Evolutionary conservation across 1,140 invertebrate genomes (phyloP).

Genomic region (Drosophila virilis): DNA sequence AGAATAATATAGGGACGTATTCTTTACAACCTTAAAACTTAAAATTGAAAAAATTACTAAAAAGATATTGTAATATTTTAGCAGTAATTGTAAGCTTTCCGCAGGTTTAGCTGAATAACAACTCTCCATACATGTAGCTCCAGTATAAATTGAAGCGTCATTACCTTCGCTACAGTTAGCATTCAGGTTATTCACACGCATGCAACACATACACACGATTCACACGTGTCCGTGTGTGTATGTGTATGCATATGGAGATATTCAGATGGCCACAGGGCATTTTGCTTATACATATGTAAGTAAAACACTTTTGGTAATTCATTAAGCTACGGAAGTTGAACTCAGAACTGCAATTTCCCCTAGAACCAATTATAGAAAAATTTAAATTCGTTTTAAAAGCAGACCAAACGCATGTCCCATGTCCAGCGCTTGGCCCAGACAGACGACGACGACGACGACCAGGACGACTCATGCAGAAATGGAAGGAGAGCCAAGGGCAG

Average conservation of each 20-base stretch:
- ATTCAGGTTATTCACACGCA: background rate
- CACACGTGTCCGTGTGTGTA: background rate
- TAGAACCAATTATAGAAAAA: slow-evolving; percentile 84
- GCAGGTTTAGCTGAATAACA: too few species aligned
- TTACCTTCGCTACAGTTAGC: slow-evolving; percentile 2
- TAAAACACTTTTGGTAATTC: slow-evolving; percentile 84
- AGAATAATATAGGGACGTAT: too few species aligned
- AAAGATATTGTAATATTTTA: too few species aligned
- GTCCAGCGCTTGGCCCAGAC: slow-evolving; percentile 52
- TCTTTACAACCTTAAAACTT: too few species aligned
- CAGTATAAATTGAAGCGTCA: slow-evolving; percentile 13
- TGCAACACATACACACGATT: background rate
- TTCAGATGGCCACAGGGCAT: slow-evolving; percentile 67
- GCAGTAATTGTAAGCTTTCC: too few species aligned
- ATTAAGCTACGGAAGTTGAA: slow-evolving; percentile 85
- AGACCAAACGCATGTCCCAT: slow-evolving; percentile 66
- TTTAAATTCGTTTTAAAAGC: slow-evolving; percentile 84
- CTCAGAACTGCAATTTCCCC: slow-evolving; percentile 85
- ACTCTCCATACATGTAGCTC: background rate
- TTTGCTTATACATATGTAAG: slow-evolving; percentile 64
- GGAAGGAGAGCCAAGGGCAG: background rate
- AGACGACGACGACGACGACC: slow-evolving; percentile 22
- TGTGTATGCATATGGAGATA: slow-evolving; percentile 9
- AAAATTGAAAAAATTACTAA: too few species aligned
- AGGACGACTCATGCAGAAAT: slow-evolving; percentile 1